Evolutionary conservation across 1,140 invertebrate genomes (phyloP).

Genomic region (Monomorium pharaonis): DNA sequence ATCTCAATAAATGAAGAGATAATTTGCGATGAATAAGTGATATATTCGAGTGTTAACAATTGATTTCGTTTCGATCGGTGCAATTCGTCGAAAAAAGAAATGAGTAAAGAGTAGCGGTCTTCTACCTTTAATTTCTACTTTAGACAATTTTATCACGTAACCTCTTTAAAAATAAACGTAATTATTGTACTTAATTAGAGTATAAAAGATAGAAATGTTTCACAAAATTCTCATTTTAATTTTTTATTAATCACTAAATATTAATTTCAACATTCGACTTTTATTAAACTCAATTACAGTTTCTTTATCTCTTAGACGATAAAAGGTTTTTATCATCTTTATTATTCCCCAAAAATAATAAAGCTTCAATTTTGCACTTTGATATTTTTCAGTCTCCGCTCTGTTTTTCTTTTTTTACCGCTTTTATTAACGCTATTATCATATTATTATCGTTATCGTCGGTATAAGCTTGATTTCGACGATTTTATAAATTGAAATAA

Average conservation of each 20-base stretch:
- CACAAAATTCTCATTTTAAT: background rate
- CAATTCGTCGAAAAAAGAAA: background rate
- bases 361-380: background rate
- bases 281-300: background rate
- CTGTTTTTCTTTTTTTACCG: background rate
- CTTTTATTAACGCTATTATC: background rate
- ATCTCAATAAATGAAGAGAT: constrained; percentile 29
- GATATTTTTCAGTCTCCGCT: background rate
- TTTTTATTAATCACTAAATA: background rate
- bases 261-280: background rate
- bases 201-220: background rate
- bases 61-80: background rate
- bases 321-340: background rate
- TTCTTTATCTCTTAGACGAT: background rate
- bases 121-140: background rate
- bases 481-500: constrained; percentile 26
- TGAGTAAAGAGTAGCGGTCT: background rate
- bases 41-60: constrained; percentile 17
- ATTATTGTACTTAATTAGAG: background rate
- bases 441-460: constrained; percentile 12
- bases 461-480: background rate
- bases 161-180: background rate
- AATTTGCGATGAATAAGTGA: constrained; percentile 28
- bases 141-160: background rate
- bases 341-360: background rate